These are phyloP conservation scores for Xiphophorus maculatus DNA, from an alignment of 2,113 vertebrate species.

Conservation along the genomic window DNA sequence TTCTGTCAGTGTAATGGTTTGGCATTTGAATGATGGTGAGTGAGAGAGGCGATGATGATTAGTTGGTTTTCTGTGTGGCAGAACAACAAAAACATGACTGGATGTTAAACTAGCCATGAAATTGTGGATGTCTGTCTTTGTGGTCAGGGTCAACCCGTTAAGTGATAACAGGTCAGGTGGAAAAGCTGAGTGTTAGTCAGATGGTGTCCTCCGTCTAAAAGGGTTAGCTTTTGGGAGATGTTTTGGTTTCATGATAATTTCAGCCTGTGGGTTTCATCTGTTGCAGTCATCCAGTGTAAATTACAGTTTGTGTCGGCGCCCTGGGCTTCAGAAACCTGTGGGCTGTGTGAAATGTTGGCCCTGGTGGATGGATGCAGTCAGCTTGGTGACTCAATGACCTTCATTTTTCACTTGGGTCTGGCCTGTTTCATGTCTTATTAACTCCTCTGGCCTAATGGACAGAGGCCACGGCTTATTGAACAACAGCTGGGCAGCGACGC, in stretches of 20 bases:
- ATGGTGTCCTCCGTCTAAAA: constrained; percentile 34
- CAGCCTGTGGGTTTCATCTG: constrained; percentile 25
- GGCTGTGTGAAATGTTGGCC: constrained; percentile 61
- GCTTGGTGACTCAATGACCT: constrained; percentile 76
- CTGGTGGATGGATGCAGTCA: constrained; percentile 70
- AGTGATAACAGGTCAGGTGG: constrained; percentile 46
- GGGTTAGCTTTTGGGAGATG: constrained; percentile 38
- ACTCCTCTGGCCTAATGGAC: constrained; percentile 77
- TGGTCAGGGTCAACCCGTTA: constrained; percentile 42
- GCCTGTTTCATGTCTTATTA: constrained; percentile 81
- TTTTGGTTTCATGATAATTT: constrained; percentile 36
- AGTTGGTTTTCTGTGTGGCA: constrained; percentile 47
- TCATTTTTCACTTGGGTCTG: constrained; percentile 74
- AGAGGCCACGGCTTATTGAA: constrained; percentile 76
- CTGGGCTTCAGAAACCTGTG: constrained; percentile 43
- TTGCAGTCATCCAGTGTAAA: constrained; percentile 30
- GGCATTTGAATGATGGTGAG: constrained; percentile 68
- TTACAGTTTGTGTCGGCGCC: constrained; percentile 28
- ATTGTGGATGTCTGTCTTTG: constrained; percentile 39
- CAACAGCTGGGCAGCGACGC: constrained; percentile 71
- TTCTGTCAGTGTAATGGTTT: constrained; percentile 81
- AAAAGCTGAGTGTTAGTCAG: constrained; percentile 46
- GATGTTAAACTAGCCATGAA: constrained; percentile 53
- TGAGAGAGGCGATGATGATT: constrained; percentile 57
- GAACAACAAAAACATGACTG: constrained; percentile 46